phyloP scores from a whole-genome alignment of 2,797 vertebrate species.

The Ctenosaura bakeri region DNA sequence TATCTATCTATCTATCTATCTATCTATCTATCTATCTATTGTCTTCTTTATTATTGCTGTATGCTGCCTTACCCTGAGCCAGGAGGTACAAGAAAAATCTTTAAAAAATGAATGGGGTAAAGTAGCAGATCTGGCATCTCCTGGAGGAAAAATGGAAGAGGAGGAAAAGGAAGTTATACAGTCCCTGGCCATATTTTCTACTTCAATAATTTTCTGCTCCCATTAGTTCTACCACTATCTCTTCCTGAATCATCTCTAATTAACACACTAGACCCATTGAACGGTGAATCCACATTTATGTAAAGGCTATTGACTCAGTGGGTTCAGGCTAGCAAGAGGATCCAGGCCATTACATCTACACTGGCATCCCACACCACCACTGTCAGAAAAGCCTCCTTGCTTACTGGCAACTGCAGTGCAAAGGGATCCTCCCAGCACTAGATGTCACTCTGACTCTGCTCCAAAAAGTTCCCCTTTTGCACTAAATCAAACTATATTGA shows the following conservation, averaged over 20 bases:
- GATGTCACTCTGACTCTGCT: neutral
- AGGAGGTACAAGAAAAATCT: neutral
- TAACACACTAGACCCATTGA: too few relatives aligned
- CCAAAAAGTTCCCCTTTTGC: too few relatives aligned
- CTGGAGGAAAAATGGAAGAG: neutral
- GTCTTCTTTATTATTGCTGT: neutral
- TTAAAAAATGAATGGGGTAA: neutral
- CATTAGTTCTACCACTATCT: neutral
- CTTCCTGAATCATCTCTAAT: neutral
- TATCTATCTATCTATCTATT: too few relatives aligned
- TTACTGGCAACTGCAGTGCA: neutral
- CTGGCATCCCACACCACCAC: neutral
- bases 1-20: too few relatives aligned
- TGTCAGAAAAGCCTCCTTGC: neutral
- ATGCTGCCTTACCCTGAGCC: neutral
- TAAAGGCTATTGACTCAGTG: too few relatives aligned
- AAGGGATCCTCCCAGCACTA: neutral
- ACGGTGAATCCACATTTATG: too few relatives aligned
- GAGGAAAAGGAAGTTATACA: neutral
- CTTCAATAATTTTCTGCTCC: neutral
- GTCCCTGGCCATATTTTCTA: neutral
- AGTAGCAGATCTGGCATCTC: neutral
- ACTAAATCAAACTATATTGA: too few relatives aligned
- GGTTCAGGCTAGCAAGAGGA: too few relatives aligned
- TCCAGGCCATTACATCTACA: neutral